Evolutionary conservation across 2,888 invertebrate species (phyloP).

Genomic region (Anarsia innoxiella): DNA sequence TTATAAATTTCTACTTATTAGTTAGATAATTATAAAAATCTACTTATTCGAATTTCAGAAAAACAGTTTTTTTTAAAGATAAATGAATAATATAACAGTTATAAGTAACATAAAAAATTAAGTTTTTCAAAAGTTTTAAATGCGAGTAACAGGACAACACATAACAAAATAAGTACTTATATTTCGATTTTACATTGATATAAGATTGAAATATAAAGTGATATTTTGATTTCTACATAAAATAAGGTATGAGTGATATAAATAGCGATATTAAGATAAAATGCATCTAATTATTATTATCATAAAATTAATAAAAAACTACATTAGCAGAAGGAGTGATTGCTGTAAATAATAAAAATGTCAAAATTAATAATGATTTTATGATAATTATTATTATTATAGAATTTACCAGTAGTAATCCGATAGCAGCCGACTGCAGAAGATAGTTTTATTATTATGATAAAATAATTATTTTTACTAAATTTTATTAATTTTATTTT

Average conservation of each 20-base stretch:
- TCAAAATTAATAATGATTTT: conserved; percentile 39
- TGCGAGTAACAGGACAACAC: no score
- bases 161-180: neutral
- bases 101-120: no score
- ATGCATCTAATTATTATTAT: neutral
- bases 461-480: conserved; percentile 34
- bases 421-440: conserved; percentile 84
- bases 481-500: no score
- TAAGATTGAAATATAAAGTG: no score
- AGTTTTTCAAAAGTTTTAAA: no score
- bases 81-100: no score
- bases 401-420: conserved; percentile 82
- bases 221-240: no score
- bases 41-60: no score
- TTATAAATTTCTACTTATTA: no score
- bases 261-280: neutral
- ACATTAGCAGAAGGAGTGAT: conserved; percentile 6
- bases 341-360: conserved; percentile 22
- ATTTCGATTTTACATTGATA: no score
- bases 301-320: neutral
- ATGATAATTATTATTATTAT: conserved; percentile 42
- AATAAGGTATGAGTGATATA: neutral
- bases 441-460: conserved; percentile 52
- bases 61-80: no score
- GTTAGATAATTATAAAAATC: no score